phyloP scores from a whole-genome alignment of 2,888 invertebrate genomes.

The Cephus rjabovi region DNA sequence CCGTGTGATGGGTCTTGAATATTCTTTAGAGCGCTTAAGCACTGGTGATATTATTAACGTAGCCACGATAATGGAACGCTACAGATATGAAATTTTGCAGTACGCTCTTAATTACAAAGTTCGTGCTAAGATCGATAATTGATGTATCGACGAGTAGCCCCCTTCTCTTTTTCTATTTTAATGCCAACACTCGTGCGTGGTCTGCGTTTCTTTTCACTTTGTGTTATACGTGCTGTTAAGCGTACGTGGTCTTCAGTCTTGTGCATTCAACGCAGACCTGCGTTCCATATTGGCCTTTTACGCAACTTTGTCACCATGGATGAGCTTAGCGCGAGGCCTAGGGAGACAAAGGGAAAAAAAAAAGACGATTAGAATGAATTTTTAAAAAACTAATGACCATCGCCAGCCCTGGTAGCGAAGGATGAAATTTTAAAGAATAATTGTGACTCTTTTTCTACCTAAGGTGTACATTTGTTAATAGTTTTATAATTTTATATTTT shows the following conservation, averaged over 20 bases:
- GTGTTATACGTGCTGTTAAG: background rate
- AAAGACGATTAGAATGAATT: background rate
- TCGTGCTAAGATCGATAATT: background rate
- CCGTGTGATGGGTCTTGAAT: background rate
- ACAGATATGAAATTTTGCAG: background rate
- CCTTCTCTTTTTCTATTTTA: background rate
- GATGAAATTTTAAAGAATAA: background rate
- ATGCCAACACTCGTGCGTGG: background rate
- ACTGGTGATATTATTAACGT: background rate
- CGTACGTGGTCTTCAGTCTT: background rate
- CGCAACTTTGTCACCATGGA: background rate
- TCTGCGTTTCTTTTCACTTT: background rate
- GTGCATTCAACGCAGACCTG: background rate
- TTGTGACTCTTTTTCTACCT: conserved; percentile 1
- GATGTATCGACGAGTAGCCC: background rate
- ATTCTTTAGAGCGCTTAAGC: background rate
- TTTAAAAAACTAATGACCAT: background rate
- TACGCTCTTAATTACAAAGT: background rate
- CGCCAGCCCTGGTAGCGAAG: background rate
- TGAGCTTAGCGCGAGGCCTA: background rate
- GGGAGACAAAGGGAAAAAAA: background rate
- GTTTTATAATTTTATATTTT: conserved; percentile 54
- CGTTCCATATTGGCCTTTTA: background rate
- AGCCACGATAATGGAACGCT: background rate
- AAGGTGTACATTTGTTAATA: conserved; percentile 64